Base-by-base conservation (phyloP, 2,113 vertebrate genomes). In the Catharus fuscescens region DNA sequence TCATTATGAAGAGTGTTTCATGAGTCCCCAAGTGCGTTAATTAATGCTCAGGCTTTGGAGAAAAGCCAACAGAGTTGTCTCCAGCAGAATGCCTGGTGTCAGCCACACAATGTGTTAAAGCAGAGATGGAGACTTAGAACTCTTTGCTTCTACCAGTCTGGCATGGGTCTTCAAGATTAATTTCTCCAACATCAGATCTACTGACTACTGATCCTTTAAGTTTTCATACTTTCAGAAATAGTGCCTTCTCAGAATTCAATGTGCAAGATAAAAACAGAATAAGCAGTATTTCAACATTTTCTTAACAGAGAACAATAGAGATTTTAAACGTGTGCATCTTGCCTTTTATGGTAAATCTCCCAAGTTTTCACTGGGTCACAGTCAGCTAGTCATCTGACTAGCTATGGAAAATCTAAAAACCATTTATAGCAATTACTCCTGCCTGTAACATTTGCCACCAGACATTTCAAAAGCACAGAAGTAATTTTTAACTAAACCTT, bases 1-100 rank as follows among this genome's bases (percentile, higher is more conserved):
- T 96, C 91, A 95, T 95, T 94, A 96, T 48, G 86, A 90, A 80
- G 64, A 96, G 86, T 36, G 60, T 78, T 96, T 86, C 60, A 44
- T 16, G 86, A 94, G 79, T 88, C 67, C 95, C 71, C 60, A 71
- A 93, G 91, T 78, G 72, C 6, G 8, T 88, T 94, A 96, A 95
- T 97, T 95, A 95, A 95, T 71, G 91, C 72, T 92, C 73, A 88
- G 64, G 38, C 82, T 88, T 90, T 95, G 95, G 94, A 94, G 69
- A 88, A 83, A 86, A 95, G 94, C 94, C 95, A 96, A 67, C 13
- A 80, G 85, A 90, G 44, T 42, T 0, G 19, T 80, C 92, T 92
- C 86, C 61, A 69, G 67, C 62, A 90, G 74, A 82, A 93, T 40
- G 90, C 50, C 50, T 79, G 70, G 70, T 84, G 85, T 91, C 73